Conservation (phyloP, 1,140 invertebrate species). For the Meteorus sp. region DNA sequence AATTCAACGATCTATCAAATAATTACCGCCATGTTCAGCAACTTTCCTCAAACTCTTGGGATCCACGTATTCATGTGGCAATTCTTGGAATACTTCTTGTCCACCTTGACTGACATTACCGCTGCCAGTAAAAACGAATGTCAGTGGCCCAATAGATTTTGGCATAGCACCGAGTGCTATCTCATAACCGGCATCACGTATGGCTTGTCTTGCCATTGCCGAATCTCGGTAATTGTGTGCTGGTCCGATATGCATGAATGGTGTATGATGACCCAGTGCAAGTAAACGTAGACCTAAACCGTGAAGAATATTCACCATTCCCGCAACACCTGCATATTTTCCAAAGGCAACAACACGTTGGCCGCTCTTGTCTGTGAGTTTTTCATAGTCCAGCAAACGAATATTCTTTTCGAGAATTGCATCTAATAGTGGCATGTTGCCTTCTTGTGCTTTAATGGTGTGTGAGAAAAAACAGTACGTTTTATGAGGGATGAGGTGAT, state of each 20-base stretch:
- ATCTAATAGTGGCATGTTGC: constrained; percentile 96
- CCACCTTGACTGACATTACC: constrained; percentile 85
- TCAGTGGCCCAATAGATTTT: constrained; percentile 95
- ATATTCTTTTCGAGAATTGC: constrained; percentile 96
- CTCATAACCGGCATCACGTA: constrained; percentile 97
- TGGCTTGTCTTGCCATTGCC: constrained; percentile 95
- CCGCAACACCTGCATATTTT: constrained; percentile 97
- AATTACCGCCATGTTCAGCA: constrained; percentile 90
- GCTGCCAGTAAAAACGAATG: constrained; percentile 97
- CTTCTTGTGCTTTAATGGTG: constrained; percentile 98
- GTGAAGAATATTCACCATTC: constrained; percentile 98
- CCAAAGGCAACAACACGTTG: constrained; percentile 97
- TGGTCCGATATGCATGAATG: constrained; percentile 98
- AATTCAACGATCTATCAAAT: background rate
- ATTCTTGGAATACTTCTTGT: constrained; percentile 97
- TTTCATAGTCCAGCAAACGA: constrained; percentile 96
- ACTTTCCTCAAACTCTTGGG: constrained; percentile 94
- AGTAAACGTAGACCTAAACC: constrained; percentile 91
- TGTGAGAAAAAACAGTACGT: constrained; percentile 99
- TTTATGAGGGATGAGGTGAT: constrained; percentile 90
- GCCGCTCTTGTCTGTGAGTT: constrained; percentile 86
- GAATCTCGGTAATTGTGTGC: constrained; percentile 98
- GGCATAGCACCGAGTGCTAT: constrained; percentile 97
- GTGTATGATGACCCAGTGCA: constrained; percentile 97
- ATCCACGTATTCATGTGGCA: constrained; percentile 97